Evolutionary conservation across 2,888 invertebrate genomes (phyloP).

Genomic region (Alviniconcha strummeri): DNA sequence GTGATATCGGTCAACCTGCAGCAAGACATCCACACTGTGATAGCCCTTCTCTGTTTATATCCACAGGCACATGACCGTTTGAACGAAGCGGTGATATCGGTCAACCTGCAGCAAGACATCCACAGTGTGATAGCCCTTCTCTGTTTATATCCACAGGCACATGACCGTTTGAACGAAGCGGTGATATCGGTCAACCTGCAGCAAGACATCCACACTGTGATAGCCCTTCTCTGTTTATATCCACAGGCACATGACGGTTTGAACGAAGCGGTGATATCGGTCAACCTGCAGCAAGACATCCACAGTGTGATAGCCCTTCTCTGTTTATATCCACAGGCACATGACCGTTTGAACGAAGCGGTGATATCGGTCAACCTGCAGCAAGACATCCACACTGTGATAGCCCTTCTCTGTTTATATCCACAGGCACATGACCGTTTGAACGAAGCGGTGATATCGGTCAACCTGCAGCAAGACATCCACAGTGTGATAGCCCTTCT

Average conservation of each 20-base stretch:
- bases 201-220: too few species aligned
- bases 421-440: background rate
- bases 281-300: too few species aligned
- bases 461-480: slow-evolving; percentile 80
- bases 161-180: too few species aligned
- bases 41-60: slow-evolving; percentile 69
- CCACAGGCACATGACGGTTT: too few species aligned
- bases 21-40: slow-evolving; percentile 81
- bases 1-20: slow-evolving; percentile 78
- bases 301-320: too few species aligned
- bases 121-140: slow-evolving; percentile 79
- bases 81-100: slow-evolving; percentile 74
- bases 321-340: background rate
- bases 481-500: slow-evolving; percentile 79
- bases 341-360: too few species aligned
- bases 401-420: slow-evolving; percentile 69
- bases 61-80: background rate
- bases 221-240: too few species aligned
- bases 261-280: too few species aligned
- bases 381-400: slow-evolving; percentile 81
- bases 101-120: slow-evolving; percentile 80
- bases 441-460: slow-evolving; percentile 74
- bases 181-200: too few species aligned
- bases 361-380: slow-evolving; percentile 78
- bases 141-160: too few species aligned